These are phyloP conservation scores for Ischnura elegans DNA, from an alignment of 2,888 invertebrate species.

Conservation along the genomic window DNA sequence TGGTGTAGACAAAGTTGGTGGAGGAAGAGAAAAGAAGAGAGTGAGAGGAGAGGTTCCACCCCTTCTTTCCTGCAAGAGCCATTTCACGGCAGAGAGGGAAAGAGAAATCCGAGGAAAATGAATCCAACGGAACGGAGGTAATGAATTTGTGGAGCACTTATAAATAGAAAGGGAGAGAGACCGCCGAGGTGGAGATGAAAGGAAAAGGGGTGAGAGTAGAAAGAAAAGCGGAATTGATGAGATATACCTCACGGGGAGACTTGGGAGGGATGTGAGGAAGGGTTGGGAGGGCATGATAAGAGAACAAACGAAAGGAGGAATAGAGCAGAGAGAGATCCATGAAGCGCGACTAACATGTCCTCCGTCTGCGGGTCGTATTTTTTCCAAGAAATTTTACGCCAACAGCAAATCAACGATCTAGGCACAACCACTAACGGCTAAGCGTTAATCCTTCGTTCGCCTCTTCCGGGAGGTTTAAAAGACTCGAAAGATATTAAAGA, in stretches of 20 bases:
- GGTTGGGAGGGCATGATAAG: not conserved
- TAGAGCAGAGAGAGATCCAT: not conserved
- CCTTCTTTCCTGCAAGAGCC: not conserved
- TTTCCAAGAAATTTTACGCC: not conserved
- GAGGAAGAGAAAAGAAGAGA: not conserved
- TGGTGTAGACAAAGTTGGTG: not conserved
- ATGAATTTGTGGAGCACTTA: slow-evolving; percentile 35
- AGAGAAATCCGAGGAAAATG: slow-evolving; percentile 14
- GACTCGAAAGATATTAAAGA: not conserved
- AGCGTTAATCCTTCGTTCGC: not conserved
- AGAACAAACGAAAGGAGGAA: not conserved
- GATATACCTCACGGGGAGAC: not conserved
- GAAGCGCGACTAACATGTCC: not conserved
- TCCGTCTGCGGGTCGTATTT: not conserved
- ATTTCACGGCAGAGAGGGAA: slow-evolving; percentile 1
- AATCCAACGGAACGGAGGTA: slow-evolving; percentile 35
- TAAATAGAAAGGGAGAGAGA: slow-evolving; percentile 29
- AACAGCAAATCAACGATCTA: not conserved
- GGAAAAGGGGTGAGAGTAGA: not conserved
- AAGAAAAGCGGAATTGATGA: slow-evolving; percentile 37
- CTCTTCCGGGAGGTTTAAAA: not conserved
- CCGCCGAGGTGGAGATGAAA: slow-evolving; percentile 1
- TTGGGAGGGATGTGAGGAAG: not conserved
- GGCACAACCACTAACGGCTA: not conserved
- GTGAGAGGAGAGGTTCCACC: not conserved